These are phyloP conservation scores for Tetramorium simillimum DNA, from an alignment of 1,140 invertebrate species.

Conservation along the genomic window DNA sequence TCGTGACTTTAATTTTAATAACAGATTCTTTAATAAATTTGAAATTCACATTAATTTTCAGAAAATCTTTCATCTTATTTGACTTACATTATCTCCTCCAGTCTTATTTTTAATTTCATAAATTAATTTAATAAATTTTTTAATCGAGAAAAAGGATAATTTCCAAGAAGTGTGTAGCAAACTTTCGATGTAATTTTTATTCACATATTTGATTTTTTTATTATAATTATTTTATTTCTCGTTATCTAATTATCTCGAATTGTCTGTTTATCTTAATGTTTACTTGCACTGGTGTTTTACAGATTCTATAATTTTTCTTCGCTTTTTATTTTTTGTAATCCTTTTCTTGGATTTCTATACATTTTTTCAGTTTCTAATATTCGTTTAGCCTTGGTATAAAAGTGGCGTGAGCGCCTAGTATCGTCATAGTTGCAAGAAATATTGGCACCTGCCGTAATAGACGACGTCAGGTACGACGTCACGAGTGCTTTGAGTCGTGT, in stretches of 20 bases:
- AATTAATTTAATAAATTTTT: no score
- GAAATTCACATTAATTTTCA: background rate
- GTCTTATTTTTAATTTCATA: no score
- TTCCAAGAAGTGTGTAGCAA: no score
- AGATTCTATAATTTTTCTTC: background rate
- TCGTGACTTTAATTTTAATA: background rate
- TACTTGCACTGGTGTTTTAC: background rate
- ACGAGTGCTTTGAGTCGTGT: background rate
- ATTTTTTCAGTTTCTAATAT: background rate
- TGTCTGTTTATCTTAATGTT: no score
- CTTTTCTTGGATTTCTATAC: background rate
- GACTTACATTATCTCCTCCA: no score
- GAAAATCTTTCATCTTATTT: no score
- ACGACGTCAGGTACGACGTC: constrained; percentile 28
- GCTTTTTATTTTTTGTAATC: background rate
- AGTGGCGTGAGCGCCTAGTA: background rate
- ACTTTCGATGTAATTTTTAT: no score
- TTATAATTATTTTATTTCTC: no score
- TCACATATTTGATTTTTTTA: no score
- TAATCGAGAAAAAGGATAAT: no score
- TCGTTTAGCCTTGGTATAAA: background rate
- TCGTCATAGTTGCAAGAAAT: constrained; percentile 24
- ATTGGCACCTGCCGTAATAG: constrained; percentile 12
- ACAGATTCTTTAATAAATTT: background rate
- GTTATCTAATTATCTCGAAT: no score